Evolutionary conservation across 2,113 vertebrate genomes (phyloP).

Genomic region (Erythrocercus mccallii): DNA sequence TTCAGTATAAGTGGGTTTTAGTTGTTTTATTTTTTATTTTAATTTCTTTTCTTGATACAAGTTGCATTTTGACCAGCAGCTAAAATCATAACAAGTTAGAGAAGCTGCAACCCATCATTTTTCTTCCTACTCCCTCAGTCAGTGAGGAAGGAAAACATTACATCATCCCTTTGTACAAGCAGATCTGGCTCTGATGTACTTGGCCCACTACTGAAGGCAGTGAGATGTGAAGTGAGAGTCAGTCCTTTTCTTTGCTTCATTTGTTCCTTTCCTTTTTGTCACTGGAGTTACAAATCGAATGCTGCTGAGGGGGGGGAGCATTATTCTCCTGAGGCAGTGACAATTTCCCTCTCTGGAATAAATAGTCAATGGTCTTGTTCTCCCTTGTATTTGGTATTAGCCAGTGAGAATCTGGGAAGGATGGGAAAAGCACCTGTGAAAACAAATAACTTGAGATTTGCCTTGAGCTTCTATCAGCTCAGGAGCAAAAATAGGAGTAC

Average conservation of each 20-base stretch:
- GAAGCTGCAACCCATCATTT: neutral
- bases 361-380: neutral
- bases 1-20: neutral
- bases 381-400: neutral
- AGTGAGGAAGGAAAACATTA: neutral
- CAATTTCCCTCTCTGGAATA: neutral
- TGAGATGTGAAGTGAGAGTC: neutral
- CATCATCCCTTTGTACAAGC: rapidly evolving
- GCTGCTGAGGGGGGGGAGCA: neutral
- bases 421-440: neutral
- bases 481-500: neutral
- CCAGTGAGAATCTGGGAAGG: neutral
- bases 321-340: neutral
- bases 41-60: neutral
- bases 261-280: neutral
- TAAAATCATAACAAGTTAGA: neutral
- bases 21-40: neutral
- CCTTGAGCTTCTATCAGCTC: neutral
- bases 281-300: neutral
- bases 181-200: neutral
- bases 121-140: neutral
- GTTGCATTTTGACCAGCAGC: neutral
- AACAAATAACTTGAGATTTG: neutral
- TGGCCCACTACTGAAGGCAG: neutral
- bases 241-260: neutral